phyloP scores from a whole-genome alignment of 2,888 invertebrate species.

The Apeira syringaria region DNA sequence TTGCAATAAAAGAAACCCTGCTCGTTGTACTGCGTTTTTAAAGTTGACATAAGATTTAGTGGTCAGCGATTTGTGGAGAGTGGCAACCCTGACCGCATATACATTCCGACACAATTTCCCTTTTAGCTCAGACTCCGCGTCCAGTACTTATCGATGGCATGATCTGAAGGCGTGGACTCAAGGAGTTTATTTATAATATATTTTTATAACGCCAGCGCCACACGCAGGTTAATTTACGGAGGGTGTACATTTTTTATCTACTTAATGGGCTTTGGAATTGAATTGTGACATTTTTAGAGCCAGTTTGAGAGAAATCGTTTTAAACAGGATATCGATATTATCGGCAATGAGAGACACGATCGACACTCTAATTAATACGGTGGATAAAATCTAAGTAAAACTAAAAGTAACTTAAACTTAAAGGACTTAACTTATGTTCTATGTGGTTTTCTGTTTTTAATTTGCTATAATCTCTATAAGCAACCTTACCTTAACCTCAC shows the following conservation, averaged over 20 bases:
- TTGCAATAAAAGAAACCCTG: constrained; percentile 26
- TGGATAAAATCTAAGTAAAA: no score
- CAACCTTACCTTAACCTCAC: no score
- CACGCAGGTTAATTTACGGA: constrained; percentile 29
- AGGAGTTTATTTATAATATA: constrained; percentile 52
- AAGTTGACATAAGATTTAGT: constrained; percentile 26
- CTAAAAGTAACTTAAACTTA: no score
- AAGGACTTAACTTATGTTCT: no score
- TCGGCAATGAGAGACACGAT: neutral
- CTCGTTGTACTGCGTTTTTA: constrained; percentile 15
- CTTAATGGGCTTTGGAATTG: constrained; percentile 12
- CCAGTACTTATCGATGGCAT: constrained; percentile 61
- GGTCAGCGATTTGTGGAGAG: constrained; percentile 20
- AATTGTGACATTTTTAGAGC: constrained; percentile 14
- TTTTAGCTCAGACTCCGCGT: constrained; percentile 62
- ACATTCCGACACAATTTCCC: constrained; percentile 76
- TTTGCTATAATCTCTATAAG: no score
- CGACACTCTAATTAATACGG: no score
- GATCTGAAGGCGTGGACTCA: constrained; percentile 59
- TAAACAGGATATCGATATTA: constrained; percentile 6
- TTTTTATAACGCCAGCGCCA: constrained; percentile 30
- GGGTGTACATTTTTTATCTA: constrained; percentile 24
- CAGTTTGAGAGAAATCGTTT: constrained; percentile 5
- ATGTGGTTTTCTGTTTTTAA: no score
- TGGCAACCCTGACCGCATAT: constrained; percentile 49